Evolutionary conservation across 2,888 invertebrate genomes (phyloP).

Genomic region (Teleogryllus oceanicus): DNA sequence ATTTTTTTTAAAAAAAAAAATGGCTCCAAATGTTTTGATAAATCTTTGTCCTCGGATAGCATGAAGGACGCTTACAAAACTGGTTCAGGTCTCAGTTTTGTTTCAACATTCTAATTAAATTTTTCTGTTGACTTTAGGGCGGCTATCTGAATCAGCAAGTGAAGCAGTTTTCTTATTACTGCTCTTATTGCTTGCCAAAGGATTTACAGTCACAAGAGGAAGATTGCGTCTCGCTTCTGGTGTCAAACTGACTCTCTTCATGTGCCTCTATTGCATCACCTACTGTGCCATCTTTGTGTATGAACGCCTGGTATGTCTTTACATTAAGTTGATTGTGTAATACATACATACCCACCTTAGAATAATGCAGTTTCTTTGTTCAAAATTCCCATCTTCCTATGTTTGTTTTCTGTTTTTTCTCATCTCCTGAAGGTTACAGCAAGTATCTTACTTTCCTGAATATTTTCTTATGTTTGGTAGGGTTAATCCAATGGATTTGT

Average conservation of each 20-base stretch:
- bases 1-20: too few relatives aligned
- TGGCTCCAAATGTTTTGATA: too few relatives aligned
- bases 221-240: conserved; percentile 68
- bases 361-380: too few relatives aligned
- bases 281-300: conserved; percentile 76
- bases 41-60: too few relatives aligned
- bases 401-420: not conserved
- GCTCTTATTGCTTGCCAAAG: conserved; percentile 81
- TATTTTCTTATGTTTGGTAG: too few relatives aligned
- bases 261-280: conserved; percentile 69
- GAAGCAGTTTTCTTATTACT: conserved; percentile 74
- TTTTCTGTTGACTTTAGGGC: conserved; percentile 53
- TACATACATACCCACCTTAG: too few relatives aligned
- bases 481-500: too few relatives aligned
- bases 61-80: too few relatives aligned
- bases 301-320: conserved; percentile 63
- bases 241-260: conserved; percentile 74
- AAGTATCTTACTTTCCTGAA: too few relatives aligned
- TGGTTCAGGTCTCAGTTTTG: too few relatives aligned
- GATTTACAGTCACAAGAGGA: conserved; percentile 86
- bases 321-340: not conserved
- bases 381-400: not conserved
- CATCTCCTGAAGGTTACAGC: not conserved
- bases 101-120: too few relatives aligned
- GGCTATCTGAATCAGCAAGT: conserved; percentile 66